phyloP scores from a whole-genome alignment of 1,140 invertebrate species.

The Ridgeia piscesae region DNA sequence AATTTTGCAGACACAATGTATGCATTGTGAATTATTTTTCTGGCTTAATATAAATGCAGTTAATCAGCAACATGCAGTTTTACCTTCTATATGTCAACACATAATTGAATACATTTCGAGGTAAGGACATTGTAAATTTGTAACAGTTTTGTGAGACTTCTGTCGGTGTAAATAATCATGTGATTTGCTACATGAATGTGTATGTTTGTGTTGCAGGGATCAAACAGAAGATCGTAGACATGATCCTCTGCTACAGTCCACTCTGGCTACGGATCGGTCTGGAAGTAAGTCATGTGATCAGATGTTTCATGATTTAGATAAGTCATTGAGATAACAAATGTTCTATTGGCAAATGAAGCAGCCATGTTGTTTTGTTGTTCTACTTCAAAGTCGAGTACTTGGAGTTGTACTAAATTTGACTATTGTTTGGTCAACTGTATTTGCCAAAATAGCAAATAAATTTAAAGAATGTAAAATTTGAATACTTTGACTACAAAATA shows the following conservation, averaged over 20 bases:
- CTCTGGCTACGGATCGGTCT: constrained; percentile 86
- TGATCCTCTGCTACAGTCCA: constrained; percentile 85
- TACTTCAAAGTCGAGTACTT: background rate
- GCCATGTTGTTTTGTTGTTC: background rate
- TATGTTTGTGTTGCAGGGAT: constrained; percentile 61
- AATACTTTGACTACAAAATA: no score
- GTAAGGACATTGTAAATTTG: no score
- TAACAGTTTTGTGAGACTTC: no score
- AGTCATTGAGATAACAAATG: background rate
- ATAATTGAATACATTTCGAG: no score
- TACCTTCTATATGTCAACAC: background rate
- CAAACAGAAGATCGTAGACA: constrained; percentile 75
- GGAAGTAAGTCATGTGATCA: constrained; percentile 63
- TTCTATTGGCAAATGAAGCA: background rate
- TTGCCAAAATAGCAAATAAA: background rate
- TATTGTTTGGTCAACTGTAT: background rate
- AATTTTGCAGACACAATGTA: no score
- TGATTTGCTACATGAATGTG: background rate
- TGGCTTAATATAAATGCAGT: no score
- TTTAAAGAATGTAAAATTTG: no score
- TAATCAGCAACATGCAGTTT: no score
- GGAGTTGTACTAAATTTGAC: background rate
- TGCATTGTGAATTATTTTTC: no score
- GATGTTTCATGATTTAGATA: background rate
- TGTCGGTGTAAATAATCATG: background rate